These are phyloP conservation scores for Itoplectis maculator DNA, from an alignment of 2,888 invertebrate genomes.

Conservation along the genomic window DNA sequence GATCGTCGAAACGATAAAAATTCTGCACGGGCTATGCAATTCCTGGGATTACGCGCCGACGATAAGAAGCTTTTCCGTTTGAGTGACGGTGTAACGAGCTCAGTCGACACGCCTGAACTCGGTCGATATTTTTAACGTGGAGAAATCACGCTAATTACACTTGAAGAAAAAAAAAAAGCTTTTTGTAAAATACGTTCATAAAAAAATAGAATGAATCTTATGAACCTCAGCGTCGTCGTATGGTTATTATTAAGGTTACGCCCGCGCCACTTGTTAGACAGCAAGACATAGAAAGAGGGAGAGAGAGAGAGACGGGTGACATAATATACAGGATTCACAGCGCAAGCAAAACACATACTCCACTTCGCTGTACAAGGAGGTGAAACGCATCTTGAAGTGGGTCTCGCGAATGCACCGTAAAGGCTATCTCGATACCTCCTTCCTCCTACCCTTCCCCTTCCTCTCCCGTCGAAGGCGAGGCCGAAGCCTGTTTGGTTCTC, in stretches of 20 bases:
- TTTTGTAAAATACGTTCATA: not conserved
- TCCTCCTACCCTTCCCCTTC: not conserved
- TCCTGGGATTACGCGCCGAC: not conserved
- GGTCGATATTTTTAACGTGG: not conserved
- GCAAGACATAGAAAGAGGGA: no score
- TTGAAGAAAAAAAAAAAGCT: no score
- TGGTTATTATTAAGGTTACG: not conserved
- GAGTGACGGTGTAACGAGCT: not conserved
- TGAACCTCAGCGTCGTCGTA: no score
- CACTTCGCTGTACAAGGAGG: slow-evolving; percentile 12
- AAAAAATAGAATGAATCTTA: not conserved
- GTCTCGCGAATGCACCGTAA: slow-evolving; percentile 7
- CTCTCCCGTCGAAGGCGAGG: not conserved
- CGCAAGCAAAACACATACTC: not conserved
- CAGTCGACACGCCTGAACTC: not conserved
- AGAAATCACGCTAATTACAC: no score
- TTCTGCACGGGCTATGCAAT: not conserved
- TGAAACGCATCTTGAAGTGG: slow-evolving; percentile 17
- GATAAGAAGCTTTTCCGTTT: slow-evolving; percentile 1
- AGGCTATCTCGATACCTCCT: not conserved
- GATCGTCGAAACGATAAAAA: not conserved
- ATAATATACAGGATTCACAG: slow-evolving; percentile 9
- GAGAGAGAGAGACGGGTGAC: slow-evolving; percentile 3
- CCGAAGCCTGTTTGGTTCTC: not conserved
- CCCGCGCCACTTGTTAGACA: not conserved